Evolutionary conservation across 2,888 invertebrate species (phyloP).

Genomic region (Drosophila picticornis): DNA sequence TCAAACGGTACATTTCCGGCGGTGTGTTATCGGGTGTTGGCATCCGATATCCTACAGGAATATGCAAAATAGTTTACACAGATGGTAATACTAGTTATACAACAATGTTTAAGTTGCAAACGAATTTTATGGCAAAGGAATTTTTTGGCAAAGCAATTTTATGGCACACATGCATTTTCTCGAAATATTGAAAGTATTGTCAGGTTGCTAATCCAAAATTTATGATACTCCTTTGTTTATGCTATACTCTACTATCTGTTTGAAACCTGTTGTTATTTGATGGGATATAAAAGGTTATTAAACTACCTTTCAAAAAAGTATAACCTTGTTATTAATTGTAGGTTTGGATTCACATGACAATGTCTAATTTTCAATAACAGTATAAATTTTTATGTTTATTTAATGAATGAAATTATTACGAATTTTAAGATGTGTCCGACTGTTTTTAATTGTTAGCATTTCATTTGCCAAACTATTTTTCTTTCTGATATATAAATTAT

Average conservation of each 20-base stretch:
- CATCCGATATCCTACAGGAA: conserved; percentile 93
- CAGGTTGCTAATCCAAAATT: neutral
- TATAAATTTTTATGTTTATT: neutral
- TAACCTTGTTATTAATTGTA: neutral
- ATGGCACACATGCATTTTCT: neutral
- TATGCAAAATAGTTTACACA: neutral
- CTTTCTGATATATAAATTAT: neutral
- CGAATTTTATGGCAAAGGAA: neutral
- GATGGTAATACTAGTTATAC: neutral
- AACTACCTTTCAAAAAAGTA: neutral
- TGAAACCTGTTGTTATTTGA: neutral
- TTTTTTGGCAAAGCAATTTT: no score
- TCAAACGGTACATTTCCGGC: conserved; percentile 94
- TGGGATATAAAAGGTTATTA: neutral
- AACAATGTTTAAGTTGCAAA: neutral
- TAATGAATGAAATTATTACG: neutral
- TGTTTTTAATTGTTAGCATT: neutral
- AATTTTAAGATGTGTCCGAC: neutral
- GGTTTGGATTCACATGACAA: neutral
- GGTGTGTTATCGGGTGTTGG: conserved; percentile 95
- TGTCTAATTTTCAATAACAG: neutral
- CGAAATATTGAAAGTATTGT: neutral
- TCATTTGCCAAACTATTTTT: neutral
- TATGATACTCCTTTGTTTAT: neutral
- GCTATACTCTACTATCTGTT: no score